Conservation (phyloP, 2,113 vertebrate species). For the Capricornis sumatraensis region DNA sequence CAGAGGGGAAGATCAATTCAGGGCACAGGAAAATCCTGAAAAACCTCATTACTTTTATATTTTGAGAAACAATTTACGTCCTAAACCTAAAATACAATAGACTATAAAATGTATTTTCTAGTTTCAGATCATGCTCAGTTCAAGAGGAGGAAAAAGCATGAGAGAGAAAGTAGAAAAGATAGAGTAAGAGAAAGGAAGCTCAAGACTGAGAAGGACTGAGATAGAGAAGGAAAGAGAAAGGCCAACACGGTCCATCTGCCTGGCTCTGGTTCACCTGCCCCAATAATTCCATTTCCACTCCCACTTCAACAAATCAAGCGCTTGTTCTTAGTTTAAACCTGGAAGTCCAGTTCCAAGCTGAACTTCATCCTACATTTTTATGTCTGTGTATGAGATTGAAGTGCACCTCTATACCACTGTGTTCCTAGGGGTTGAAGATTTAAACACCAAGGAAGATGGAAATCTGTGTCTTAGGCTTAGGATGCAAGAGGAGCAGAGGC, state of each 20-base stretch:
- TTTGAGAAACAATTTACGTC: not conserved
- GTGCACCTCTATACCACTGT: not conserved
- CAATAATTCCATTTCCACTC: not conserved
- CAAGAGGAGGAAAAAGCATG: not conserved
- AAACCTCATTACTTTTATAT: not conserved
- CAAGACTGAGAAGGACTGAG: constrained; percentile 48
- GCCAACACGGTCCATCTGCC: not conserved
- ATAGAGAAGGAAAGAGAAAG: not conserved
- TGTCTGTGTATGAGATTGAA: not conserved
- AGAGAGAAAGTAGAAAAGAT: constrained; percentile 16
- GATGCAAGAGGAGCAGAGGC: not conserved
- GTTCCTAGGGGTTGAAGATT: not conserved
- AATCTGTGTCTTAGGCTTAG: not conserved
- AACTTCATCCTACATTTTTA: not conserved
- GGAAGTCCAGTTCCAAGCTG: not conserved
- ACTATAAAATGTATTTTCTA: not conserved
- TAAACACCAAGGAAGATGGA: not conserved
- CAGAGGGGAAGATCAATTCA: not conserved
- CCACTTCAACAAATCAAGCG: not conserved
- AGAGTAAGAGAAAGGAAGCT: not conserved
- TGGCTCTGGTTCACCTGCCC: not conserved
- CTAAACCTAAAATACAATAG: not conserved
- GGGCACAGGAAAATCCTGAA: not conserved
- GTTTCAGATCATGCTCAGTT: not conserved
- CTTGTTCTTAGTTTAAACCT: not conserved